phyloP scores from a whole-genome alignment of 2,888 invertebrate species.

The Cerceris ruficornis region DNA sequence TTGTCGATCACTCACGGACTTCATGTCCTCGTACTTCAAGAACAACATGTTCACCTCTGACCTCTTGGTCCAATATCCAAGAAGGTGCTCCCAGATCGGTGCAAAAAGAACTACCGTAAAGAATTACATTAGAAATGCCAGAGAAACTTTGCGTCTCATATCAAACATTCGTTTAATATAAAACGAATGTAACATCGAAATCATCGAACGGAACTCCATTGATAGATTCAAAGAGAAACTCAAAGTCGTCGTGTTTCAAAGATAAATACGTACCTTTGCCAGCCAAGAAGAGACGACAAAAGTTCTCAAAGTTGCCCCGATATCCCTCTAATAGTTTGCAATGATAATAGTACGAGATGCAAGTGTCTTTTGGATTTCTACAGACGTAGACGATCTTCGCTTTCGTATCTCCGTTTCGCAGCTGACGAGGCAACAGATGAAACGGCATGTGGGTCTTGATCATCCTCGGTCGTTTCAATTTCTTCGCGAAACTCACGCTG shows the following conservation, averaged over 20 bases:
- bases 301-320: conserved; percentile 83
- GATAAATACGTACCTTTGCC: conserved; percentile 82
- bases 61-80: conserved; percentile 68
- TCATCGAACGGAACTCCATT: no score
- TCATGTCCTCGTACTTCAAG: conserved; percentile 76
- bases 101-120: conserved; percentile 59
- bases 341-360: conserved; percentile 88
- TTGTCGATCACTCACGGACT: conserved; percentile 62
- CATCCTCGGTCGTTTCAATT: conserved; percentile 83
- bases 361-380: conserved; percentile 88
- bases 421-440: conserved; percentile 84
- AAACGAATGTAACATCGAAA: no score
- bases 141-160: not conserved
- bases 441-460: conserved; percentile 87
- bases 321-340: conserved; percentile 85
- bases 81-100: conserved; percentile 73
- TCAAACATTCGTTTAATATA: no score
- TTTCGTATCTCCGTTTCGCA: conserved; percentile 78
- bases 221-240: no score
- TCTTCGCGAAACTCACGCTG: conserved; percentile 76
- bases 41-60: conserved; percentile 68
- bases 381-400: conserved; percentile 87
- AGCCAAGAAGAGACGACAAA: conserved; percentile 85
- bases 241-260: not conserved
- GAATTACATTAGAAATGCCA: not conserved